Conservation (phyloP, 2,888 invertebrate genomes). For the Lasioglossum malachurum region DNA sequence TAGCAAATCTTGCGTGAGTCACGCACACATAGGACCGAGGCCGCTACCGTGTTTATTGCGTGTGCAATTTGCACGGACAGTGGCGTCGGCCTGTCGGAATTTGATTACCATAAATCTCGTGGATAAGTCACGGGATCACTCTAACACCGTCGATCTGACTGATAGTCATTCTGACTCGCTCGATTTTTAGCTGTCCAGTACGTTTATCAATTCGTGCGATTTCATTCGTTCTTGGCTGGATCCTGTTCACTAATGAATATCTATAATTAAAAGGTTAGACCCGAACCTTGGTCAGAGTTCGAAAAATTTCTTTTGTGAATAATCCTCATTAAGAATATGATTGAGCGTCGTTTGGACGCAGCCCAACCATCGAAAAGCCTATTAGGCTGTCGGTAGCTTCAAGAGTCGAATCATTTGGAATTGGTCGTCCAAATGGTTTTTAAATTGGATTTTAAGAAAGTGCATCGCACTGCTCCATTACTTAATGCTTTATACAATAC, state of each 20-base stretch:
- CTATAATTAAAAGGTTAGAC: neutral
- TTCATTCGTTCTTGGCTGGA: neutral
- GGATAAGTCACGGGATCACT: neutral
- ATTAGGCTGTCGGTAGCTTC: too few relatives aligned
- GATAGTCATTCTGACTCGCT: neutral
- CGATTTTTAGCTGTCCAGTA: neutral
- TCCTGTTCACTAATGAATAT: neutral
- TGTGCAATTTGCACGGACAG: neutral
- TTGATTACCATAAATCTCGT: neutral
- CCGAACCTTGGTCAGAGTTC: neutral
- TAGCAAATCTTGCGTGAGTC: slow-evolving; percentile 17
- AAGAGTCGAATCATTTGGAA: too few relatives aligned
- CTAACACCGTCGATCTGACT: neutral
- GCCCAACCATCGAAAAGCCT: too few relatives aligned
- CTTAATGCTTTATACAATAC: too few relatives aligned
- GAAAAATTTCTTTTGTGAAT: too few relatives aligned
- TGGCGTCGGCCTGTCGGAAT: neutral
- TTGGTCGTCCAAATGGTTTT: neutral
- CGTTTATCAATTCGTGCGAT: too few relatives aligned
- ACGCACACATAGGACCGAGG: slow-evolving; percentile 1
- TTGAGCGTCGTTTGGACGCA: too few relatives aligned
- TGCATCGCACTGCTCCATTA: neutral
- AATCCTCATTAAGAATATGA: too few relatives aligned
- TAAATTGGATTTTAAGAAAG: neutral
- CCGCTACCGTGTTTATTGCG: neutral